These are phyloP conservation scores for Hylomyscus alleni DNA, from an alignment of 2,797 vertebrate species.

Conservation along the genomic window DNA sequence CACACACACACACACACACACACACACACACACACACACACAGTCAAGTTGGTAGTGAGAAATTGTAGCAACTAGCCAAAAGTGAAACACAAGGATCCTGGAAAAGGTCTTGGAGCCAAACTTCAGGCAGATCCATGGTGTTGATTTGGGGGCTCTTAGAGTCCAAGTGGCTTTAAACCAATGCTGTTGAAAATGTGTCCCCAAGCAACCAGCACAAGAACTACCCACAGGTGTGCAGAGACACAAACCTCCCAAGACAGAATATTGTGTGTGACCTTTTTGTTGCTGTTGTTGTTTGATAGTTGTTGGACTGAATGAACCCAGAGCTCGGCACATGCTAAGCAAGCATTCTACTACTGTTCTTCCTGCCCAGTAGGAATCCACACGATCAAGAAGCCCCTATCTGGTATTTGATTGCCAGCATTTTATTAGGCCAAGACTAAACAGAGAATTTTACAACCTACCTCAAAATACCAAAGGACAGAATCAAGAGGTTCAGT, in stretches of 20 bases:
- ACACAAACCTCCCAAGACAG: neutral
- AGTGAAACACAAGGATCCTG: slow-evolving; percentile 33
- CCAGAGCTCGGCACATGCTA: neutral
- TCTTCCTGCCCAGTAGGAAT: neutral
- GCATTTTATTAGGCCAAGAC: neutral
- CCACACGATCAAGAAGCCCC: neutral
- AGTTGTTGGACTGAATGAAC: neutral
- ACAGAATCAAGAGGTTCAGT: neutral
- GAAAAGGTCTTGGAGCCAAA: slow-evolving; percentile 15
- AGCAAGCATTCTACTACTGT: neutral
- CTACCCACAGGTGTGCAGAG: neutral
- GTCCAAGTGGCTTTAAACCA: slow-evolving; percentile 27
- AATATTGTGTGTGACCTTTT: neutral
- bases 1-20: neutral
- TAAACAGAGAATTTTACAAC: neutral
- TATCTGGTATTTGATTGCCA: neutral
- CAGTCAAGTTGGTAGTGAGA: neutral
- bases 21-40: neutral
- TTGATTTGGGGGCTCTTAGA: neutral
- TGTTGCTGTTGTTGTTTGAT: neutral
- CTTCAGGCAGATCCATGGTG: slow-evolving; percentile 18
- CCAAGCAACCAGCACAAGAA: neutral
- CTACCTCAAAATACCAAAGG: neutral
- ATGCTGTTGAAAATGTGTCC: neutral
- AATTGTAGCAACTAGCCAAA: slow-evolving; percentile 42